Percentiles rank a stretch among this genome's conserved stretches.
These are phyloP conservation scores for Tangara arthus DNA, from an alignment of 2,797 vertebrate genomes.

Conservation along the genomic window DNA sequence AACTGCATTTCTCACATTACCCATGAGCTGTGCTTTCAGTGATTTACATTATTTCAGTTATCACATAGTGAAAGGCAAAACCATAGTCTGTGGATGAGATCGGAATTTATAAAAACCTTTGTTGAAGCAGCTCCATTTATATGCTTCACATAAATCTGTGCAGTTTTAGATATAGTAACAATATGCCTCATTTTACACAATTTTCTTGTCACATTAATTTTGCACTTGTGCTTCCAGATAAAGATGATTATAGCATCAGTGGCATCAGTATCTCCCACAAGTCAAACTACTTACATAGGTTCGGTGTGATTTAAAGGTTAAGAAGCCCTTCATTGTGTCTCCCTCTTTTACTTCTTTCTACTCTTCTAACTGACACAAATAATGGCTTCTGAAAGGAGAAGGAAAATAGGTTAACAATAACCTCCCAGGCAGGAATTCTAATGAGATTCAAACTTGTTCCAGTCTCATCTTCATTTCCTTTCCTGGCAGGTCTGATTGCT, in stretches of 20 bases:
- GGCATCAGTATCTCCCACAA: neutral
- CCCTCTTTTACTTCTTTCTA: neutral
- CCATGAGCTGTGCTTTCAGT: neutral
- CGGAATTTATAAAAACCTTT: neutral
- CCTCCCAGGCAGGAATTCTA: slow-evolving; percentile 47
- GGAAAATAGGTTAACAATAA: slow-evolving; percentile 52
- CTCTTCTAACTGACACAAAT: slow-evolving; percentile 35
- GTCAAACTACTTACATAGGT: neutral
- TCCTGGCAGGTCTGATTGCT: slow-evolving; percentile 34
- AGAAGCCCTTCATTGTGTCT: neutral
- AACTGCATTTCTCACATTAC: neutral
- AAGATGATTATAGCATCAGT: neutral
- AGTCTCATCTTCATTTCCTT: slow-evolving; percentile 27
- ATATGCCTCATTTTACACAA: neutral
- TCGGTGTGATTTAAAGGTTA: slow-evolving; percentile 17
- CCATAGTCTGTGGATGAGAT: neutral
- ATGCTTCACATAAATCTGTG: neutral
- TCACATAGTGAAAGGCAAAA: neutral
- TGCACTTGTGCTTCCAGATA: neutral
- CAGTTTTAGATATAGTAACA: neutral
- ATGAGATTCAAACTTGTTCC: slow-evolving; percentile 30
- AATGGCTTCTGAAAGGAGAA: slow-evolving; percentile 12
- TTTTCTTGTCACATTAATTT: neutral
- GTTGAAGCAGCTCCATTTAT: neutral
- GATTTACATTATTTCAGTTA: neutral